Base-by-base conservation (phyloP, 2,888 invertebrate genomes). In the Diarsia rubi region DNA sequence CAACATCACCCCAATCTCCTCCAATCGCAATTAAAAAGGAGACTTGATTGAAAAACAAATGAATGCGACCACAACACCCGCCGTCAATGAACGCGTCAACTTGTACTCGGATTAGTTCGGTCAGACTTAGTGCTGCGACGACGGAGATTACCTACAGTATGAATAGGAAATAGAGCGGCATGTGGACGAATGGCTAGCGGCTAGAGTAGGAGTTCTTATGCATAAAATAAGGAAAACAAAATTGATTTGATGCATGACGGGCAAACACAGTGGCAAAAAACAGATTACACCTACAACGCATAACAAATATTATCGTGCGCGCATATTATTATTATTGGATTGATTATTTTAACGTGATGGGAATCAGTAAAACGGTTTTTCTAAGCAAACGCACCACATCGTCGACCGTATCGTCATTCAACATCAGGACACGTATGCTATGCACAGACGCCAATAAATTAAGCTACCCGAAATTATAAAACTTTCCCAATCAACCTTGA, bases 41-140 rank as follows among this genome's bases (percentile, higher is more conserved):
- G 71, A 72, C 44, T 59, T 47, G 68, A 84, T 81, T 63, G 69
- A 81, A 82, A 80, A 80, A 84, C 81, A 69, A 84, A 81, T 77
- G 54, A 81, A 77, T 59, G 76, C 49, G 70, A 73, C 73, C 73
- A 44, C 81, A 60, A 62, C 62, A 42, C 62, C 37, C 42, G 14
- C n/a, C 67, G 47, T 82, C 84, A 83, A 75, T 81, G 73, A 66
- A 84, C 57, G 69, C 64, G 84, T 81, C 82, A 73, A 82, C 77
- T 84, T 81, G 82, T 81, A 70, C 62, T 19, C 67, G 77, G 44
- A 81, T 82, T 84, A 73, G 67, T 81, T 77, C 52, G 27, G 49
- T 37, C 47, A 19, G 76, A 73, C 69, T 79, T 62, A 59, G 57
- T 70, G 37, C 52, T 65, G 64, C 9, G n/a, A 19, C n/a, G n/a